Base-by-base conservation (phyloP, 2,113 vertebrate species). In the Pyxicephalus adspersus region DNA sequence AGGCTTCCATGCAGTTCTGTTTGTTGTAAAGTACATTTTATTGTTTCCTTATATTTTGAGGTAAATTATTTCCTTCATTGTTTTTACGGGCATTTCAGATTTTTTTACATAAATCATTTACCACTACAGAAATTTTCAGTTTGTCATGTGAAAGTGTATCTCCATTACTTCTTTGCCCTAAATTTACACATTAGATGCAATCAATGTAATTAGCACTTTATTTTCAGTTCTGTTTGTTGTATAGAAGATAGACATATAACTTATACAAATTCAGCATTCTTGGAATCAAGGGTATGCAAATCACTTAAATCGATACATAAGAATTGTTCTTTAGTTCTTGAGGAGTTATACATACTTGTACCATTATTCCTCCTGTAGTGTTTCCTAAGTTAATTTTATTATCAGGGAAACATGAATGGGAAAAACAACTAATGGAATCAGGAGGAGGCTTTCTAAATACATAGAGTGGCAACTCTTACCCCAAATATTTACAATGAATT, bases 211-310 rank as follows among this genome's bases (percentile, higher is more conserved):
- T 25, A 55, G 23, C 68, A 29, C 15, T 28, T 19, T 22, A 18
- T 6, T 1, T 25, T 5, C n/a, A 16, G 7, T 38, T 38, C 13
- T 66, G 9, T 68, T 18, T 70, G 45, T 52, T 13, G 26, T 52
- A 2, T 25, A 70, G 52, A 3, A 52, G 23, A 25, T 45, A 13
- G 9, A 45, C 38, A 9, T 45, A 13, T 45, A 11, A 73, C 26
- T 20, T 54, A 31, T 73, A 29, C 57, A 73, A 58, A 73, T 57
- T 73, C 70, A 57, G 17, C n/a, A 20, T 51, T 72, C 70, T 25
- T 31, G 50, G 70, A 28, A 5, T 29, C 28, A 26, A 58, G 8
- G 19, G 20, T 52, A 34, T 73, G 25, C 28, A 45, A 73, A 23
- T 57, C 70, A 73, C 11, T 28, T 71, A 71, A 18, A 71, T 71